Base-by-base conservation (phyloP, 2,113 vertebrate species). In the Thunnus maccoyii region DNA sequence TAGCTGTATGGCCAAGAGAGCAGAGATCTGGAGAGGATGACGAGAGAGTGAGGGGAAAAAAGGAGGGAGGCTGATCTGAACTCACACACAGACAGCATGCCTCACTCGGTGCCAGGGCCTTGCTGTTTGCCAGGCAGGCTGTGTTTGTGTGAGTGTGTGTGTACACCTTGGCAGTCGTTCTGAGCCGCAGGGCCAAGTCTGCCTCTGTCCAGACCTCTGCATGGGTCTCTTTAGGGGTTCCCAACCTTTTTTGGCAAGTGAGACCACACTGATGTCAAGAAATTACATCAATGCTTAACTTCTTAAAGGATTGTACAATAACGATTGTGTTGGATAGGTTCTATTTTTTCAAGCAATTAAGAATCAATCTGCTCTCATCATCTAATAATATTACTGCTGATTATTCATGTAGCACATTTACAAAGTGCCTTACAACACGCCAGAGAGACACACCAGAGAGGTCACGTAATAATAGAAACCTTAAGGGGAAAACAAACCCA, bases 11-110 rank as follows among this genome's bases (percentile, higher is more conserved):
- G 48, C 54, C 51, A 25, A 72, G 52, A 60, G 41, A 72, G 62
- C 62, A 65, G 22, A 64, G 62, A 68, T 58, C 50, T 61, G 62
- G 62, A 70, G 15, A 79, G 30, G 71, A 75, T 56, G 12, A 56
- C 0, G 44, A 77, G 25, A 56, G 78, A 56, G 20, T 18, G 66
- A 46, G 41, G 15, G 30, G 0, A 10, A 15, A 7, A 41, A 44
- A 14, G 15, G 0, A 41, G 52, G 52, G 30, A 8, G 44, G 46
- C n/a, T 17, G 41, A 82, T 74, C 65, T 65, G 62, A 79, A 76
- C 51, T 60, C 66, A 48, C 74, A 79, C 60, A 72, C 68, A 66
- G 78, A 68, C 72, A 80, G 58, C 65, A 68, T 41, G 44, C 47
- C 55, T 50, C 56, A 12, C 46, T 75, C n/a, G 9, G 36, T 83